Evolutionary conservation across 2,888 invertebrate species (phyloP).

Genomic region (Heliconius hortense): DNA sequence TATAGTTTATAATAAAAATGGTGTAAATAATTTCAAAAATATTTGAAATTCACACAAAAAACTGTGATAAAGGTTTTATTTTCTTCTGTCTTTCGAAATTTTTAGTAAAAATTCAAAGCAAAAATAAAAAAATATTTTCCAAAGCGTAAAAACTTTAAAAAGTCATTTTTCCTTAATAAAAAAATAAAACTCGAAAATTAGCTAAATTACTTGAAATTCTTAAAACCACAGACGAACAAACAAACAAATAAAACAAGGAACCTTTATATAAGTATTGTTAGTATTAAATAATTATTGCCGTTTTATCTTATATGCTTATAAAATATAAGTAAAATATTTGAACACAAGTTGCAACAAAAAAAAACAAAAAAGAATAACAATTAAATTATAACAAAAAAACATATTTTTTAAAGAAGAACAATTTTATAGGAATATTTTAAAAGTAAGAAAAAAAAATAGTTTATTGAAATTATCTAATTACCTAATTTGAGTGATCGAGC

Average conservation of each 20-base stretch:
- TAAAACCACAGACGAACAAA: not conserved
- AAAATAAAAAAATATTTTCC: not conserved
- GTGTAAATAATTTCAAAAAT: conserved; percentile 21
- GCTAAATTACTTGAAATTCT: not conserved
- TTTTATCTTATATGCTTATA: conserved; percentile 1
- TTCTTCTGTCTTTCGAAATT: not conserved
- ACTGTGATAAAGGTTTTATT: not conserved
- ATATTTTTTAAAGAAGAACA: not conserved
- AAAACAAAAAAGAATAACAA: not conserved
- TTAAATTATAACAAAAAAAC: not conserved
- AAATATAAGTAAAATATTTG: not conserved
- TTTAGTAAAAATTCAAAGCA: not conserved
- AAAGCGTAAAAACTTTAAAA: not conserved
- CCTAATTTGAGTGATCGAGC: no score
- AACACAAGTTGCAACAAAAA: conserved; percentile 6
- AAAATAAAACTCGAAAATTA: not conserved
- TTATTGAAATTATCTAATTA: no score
- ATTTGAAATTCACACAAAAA: conserved; percentile 3
- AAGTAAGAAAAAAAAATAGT: no score
- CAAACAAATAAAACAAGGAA: conserved; percentile 27
- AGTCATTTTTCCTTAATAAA: not conserved
- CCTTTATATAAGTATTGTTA: conserved; percentile 15
- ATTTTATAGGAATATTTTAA: no score
- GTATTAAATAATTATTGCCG: conserved; percentile 23
- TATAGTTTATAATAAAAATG: not conserved